phyloP scores from a whole-genome alignment of 2,888 invertebrate species.

The Hydraecia micacea region DNA sequence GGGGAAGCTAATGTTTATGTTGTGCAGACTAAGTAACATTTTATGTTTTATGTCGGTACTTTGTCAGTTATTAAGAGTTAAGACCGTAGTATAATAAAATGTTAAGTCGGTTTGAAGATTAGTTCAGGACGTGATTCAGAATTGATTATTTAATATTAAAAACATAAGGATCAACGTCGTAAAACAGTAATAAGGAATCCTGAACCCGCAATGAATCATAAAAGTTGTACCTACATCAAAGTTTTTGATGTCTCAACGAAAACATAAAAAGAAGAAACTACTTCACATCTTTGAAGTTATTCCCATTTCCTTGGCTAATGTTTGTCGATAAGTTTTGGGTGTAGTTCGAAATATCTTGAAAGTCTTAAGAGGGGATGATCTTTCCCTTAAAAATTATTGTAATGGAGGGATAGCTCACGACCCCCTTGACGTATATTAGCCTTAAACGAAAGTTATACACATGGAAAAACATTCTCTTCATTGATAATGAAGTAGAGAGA shows the following conservation, averaged over 20 bases:
- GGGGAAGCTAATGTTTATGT: slow-evolving; percentile 21
- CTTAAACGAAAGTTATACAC: slow-evolving; percentile 71
- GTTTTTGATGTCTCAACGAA: slow-evolving; percentile 33
- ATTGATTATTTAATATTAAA: neutral
- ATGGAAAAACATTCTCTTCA: slow-evolving; percentile 62
- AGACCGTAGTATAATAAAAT: slow-evolving; percentile 3
- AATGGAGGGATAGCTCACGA: slow-evolving; percentile 73
- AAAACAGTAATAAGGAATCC: slow-evolving; percentile 7
- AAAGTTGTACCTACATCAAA: slow-evolving; percentile 47
- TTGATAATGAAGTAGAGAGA: slow-evolving; percentile 55
- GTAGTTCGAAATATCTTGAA: slow-evolving; percentile 53
- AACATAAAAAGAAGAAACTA: slow-evolving; percentile 33
- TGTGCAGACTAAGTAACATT: neutral
- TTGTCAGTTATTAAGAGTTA: slow-evolving; percentile 23
- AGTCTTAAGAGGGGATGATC: slow-evolving; percentile 59
- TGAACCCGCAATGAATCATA: slow-evolving; percentile 45
- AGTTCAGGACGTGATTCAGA: neutral
- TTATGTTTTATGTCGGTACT: slow-evolving; percentile 23
- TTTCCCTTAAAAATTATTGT: slow-evolving; percentile 68
- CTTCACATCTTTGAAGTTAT: slow-evolving; percentile 35
- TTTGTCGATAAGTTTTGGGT: slow-evolving; percentile 59
- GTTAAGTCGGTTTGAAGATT: neutral
- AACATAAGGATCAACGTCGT: neutral
- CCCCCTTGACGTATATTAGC: slow-evolving; percentile 62
- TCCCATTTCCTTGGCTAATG: slow-evolving; percentile 29